Conservation (phyloP, 1,140 invertebrate genomes). For the Daktulosphaira vitifoliae region DNA sequence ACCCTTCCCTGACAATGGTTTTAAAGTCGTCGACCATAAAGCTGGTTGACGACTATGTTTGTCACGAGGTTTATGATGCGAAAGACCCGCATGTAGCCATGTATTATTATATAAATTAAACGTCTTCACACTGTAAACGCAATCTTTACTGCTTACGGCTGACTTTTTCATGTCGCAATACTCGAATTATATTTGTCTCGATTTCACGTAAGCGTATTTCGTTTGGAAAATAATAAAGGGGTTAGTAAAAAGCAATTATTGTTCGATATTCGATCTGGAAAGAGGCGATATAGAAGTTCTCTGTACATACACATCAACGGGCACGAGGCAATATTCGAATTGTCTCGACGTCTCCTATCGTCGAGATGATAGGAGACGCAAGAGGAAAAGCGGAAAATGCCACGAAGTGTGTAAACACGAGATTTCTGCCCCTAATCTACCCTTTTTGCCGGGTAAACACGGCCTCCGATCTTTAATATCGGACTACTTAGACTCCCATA, state of each 20-base stretch:
- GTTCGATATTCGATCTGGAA: background rate
- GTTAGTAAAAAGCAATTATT: constrained; percentile 2
- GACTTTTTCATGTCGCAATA: too few species aligned
- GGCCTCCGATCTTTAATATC: constrained; percentile 30
- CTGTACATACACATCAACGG: background rate
- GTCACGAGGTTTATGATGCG: constrained; percentile 18
- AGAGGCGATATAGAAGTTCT: background rate
- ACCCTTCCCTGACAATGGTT: background rate
- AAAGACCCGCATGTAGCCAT: background rate
- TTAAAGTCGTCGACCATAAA: constrained; percentile 13
- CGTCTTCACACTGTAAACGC: background rate
- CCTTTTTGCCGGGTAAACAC: constrained; percentile 19
- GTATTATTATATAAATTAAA: constrained; percentile 3
- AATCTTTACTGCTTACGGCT: too few species aligned
- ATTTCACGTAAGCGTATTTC: background rate
- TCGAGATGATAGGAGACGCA: background rate
- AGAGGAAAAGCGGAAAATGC: background rate
- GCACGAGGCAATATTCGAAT: constrained; percentile 14
- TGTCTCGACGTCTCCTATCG: background rate
- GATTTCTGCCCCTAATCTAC: constrained; percentile 16
- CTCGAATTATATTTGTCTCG: too few species aligned
- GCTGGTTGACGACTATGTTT: constrained; percentile 2
- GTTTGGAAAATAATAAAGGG: background rate
- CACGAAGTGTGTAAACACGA: constrained; percentile 16
- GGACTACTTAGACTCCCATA: constrained; percentile 18